These are phyloP conservation scores for Dyspetes luteomarginatus DNA, from an alignment of 2,888 invertebrate genomes.

Conservation along the genomic window DNA sequence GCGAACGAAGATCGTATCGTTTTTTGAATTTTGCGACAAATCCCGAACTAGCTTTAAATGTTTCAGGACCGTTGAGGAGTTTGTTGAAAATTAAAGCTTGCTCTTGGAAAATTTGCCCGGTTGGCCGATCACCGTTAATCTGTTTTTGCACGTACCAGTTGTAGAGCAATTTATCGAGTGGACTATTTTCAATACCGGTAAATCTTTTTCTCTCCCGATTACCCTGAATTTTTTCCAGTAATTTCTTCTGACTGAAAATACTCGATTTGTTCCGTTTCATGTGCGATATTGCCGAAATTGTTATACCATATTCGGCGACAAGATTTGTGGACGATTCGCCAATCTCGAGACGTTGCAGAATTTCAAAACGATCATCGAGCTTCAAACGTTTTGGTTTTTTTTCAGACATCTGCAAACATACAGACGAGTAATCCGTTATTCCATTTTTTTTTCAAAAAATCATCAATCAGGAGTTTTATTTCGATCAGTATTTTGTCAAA, in stretches of 20 bases:
- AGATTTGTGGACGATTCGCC: conserved; percentile 13
- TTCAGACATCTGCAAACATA: neutral
- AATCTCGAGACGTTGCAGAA: neutral
- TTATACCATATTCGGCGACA: conserved; percentile 4
- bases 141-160: conserved; percentile 15
- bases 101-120: neutral
- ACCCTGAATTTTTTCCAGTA: neutral
- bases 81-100: conserved; percentile 2
- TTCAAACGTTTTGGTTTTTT: conserved; percentile 10
- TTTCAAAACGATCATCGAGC: neutral
- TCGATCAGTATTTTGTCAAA: no score
- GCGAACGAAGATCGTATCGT: conserved; percentile 17
- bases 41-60: conserved; percentile 35
- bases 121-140: neutral
- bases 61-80: conserved; percentile 1
- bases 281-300: neutral
- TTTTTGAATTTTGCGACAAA: conserved; percentile 54
- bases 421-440: neutral
- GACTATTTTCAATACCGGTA: conserved; percentile 9
- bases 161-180: conserved; percentile 10
- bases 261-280: neutral
- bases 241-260: conserved; percentile 1
- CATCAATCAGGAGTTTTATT: no score
- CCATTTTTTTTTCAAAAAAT: neutral
- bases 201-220: conserved; percentile 1